Evolutionary conservation across 2,888 invertebrate genomes (phyloP).

Genomic region (Cenopis cana): DNA sequence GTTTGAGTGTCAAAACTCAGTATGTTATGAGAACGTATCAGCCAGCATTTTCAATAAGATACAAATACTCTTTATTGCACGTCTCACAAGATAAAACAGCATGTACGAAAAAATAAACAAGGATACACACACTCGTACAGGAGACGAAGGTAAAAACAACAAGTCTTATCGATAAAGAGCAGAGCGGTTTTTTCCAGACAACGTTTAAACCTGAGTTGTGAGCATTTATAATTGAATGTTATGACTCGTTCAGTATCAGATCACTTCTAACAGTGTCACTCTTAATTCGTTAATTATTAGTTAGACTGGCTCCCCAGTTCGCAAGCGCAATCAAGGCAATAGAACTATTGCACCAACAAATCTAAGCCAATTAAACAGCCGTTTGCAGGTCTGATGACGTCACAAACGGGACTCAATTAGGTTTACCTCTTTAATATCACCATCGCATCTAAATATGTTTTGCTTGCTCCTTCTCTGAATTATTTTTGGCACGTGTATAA

Average conservation of each 20-base stretch:
- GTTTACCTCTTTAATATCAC: background rate
- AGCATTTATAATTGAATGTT: background rate
- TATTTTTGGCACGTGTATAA: background rate
- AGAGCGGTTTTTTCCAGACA: no score
- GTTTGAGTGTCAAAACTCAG: background rate
- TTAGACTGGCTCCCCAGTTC: constrained; percentile 5
- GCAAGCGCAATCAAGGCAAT: constrained; percentile 24
- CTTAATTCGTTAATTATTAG: constrained; percentile 19
- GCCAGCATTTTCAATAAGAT: background rate
- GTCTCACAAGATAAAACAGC: no score
- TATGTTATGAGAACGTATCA: constrained; percentile 14
- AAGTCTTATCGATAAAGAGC: no score
- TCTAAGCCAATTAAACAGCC: constrained; percentile 25
- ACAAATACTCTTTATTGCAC: no score
- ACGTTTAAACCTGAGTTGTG: no score
- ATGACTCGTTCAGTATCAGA: background rate
- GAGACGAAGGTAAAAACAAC: no score
- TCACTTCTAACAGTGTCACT: background rate
- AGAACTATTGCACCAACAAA: constrained; percentile 30
- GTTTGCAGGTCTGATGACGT: background rate
- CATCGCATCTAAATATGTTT: background rate
- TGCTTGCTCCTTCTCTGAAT: no score
- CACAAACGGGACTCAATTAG: background rate
- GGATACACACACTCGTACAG: no score
- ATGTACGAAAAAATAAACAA: no score